Evolutionary conservation across 2,797 vertebrate genomes (phyloP), one percentile per base, ranked within the genome.

Genomic region (Gallinago nigripennis): DNA sequence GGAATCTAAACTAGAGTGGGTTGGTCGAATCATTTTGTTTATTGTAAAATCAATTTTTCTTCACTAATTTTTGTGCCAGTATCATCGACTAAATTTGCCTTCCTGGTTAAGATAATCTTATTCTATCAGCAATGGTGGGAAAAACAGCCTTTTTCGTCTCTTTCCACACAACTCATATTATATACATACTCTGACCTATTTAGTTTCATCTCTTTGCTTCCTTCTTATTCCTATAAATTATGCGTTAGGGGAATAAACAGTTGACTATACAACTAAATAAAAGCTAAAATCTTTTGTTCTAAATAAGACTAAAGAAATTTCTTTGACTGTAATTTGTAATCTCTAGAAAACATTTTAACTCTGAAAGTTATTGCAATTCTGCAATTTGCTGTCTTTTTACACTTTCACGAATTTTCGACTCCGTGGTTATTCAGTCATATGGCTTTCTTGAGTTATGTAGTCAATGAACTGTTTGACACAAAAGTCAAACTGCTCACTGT

Each of bases 381-480:
- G 41, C 15, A 75, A 4, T 78, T 75, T 68, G 6, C 12, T 78
- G 27, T 24, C 20, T 61, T 93, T 83, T 80, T 37, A 68, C 6
- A 43, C 15, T 83, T 77, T 17, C 30, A 50, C 3, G 2, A 78
- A 86, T 13, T 54, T 86, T 61, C 68, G 41, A n/a, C 28, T 90
- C 37, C 0, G 0, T 71, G 25, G 31, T 45, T 93, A 70, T 75
- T 69, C 83, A 78, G 75, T 45, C 37, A 83, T 75, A 41, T 31
- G 3, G 0, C 46, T 80, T 89, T 87, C 64, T 53, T 57, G 31
- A 75, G 53, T 61, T 82, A 28, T 27, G 16, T 19, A 64, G 60
- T 46, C 88, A 92, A 70, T 73, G 64, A 95, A 84, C 56, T 89
- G 45, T 89, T 84, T 94, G 93, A 94, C 88, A 87, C 7, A 2